Conservation (phyloP, 2,888 invertebrate genomes). For the Heliconius aoede region DNA sequence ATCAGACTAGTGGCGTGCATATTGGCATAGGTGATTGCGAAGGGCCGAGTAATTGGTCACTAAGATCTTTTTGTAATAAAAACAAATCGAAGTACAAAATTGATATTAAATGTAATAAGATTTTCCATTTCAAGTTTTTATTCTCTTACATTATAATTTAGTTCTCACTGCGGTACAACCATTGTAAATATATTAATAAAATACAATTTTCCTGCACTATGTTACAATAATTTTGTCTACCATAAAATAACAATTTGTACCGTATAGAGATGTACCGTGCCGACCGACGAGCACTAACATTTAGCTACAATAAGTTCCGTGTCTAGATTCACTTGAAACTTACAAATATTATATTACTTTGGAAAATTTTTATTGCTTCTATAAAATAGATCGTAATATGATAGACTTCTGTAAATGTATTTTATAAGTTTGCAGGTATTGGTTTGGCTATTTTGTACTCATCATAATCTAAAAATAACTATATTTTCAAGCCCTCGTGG, state of each 20-base stretch:
- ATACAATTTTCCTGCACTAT: background rate
- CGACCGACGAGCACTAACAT: background rate
- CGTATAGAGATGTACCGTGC: background rate
- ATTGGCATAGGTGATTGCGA: no score
- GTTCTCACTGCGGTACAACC: background rate
- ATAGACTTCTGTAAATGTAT: background rate
- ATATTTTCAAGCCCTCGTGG: no score
- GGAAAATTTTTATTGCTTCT: background rate
- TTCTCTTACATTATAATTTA: background rate
- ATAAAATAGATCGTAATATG: background rate
- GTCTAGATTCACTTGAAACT: constrained; percentile 18
- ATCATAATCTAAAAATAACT: no score
- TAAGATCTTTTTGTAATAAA: no score
- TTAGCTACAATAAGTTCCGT: constrained; percentile 13
- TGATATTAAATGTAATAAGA: no score
- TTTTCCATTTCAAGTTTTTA: no score
- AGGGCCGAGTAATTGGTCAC: no score
- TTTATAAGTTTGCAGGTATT: background rate
- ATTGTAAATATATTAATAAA: background rate
- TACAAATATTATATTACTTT: constrained; percentile 19
- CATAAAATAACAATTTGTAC: constrained; percentile 18
- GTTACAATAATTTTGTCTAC: background rate
- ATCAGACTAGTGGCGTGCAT: no score
- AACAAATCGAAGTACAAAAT: no score
- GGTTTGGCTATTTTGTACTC: background rate